Evolutionary conservation across 2,797 vertebrate species (phyloP).

Genomic region (Cottoperca gobio): DNA sequence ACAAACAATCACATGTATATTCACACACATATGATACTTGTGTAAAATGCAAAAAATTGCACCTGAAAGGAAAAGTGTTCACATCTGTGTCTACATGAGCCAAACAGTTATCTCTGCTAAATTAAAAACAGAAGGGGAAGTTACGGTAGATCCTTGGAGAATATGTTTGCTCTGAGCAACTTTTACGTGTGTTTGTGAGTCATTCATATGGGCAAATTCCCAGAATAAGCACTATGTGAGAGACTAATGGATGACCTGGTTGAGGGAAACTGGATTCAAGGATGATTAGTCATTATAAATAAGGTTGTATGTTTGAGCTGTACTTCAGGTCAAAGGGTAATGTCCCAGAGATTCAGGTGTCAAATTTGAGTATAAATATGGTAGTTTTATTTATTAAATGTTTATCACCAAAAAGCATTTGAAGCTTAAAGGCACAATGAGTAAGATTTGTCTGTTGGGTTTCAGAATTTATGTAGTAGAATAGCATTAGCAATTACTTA

Average conservation of each 20-base stretch:
- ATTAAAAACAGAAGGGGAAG: background rate
- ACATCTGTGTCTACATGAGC: background rate
- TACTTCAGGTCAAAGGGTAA: too few relatives aligned
- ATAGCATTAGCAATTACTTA: background rate
- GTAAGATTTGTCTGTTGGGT: too few relatives aligned
- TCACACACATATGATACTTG: background rate
- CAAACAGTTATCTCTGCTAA: background rate
- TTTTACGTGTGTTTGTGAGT: background rate
- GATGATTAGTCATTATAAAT: background rate
- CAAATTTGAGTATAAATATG: too few relatives aligned
- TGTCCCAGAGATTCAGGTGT: too few relatives aligned
- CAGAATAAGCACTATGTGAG: constrained; percentile 13
- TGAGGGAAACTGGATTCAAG: constrained; percentile 22
- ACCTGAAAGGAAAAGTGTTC: background rate
- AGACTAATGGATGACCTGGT: constrained; percentile 17
- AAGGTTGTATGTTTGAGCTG: too few relatives aligned
- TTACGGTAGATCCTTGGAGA: background rate
- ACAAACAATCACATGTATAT: background rate
- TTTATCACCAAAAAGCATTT: too few relatives aligned
- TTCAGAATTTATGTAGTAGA: background rate
- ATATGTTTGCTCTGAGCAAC: constrained; percentile 5
- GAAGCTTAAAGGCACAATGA: too few relatives aligned
- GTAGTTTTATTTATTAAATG: too few relatives aligned
- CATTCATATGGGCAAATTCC: constrained; percentile 19
- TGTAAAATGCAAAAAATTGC: background rate